Percentiles rank a stretch among this genome's conserved stretches.
Conservation (phyloP, 2,888 invertebrate genomes). For the Bombylius discolor region DNA sequence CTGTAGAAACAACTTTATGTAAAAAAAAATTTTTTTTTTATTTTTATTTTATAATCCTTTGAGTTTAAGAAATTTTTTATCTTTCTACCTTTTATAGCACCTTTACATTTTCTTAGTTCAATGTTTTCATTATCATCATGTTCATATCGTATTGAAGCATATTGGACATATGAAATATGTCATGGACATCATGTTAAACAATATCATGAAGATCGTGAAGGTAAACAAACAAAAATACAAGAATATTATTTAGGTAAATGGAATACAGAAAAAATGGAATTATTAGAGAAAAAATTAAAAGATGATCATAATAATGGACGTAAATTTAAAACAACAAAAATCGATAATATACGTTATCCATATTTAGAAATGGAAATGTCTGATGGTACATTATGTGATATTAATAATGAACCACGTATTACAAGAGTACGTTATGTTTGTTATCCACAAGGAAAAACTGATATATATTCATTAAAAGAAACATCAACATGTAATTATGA, state of each 20-base stretch:
- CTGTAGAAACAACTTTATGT: conserved; percentile 26
- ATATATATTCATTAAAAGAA: conserved; percentile 86
- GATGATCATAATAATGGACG: conserved; percentile 41
- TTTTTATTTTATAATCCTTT: neutral
- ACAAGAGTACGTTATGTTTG: conserved; percentile 82
- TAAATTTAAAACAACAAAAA: conserved; percentile 52
- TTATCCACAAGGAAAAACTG: conserved; percentile 75
- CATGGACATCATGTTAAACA: conserved; percentile 85
- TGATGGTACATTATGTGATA: conserved; percentile 84
- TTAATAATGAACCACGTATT: conserved; percentile 70
- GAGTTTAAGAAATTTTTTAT: neutral
- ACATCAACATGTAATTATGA: conserved; percentile 91
- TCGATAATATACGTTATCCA: conserved; percentile 80
- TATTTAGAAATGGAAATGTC: conserved; percentile 77
- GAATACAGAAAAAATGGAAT: conserved; percentile 51
- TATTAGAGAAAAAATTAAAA: conserved; percentile 41
- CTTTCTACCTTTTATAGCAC: conserved; percentile 35
- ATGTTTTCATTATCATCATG: conserved; percentile 68
- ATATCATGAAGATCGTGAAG: conserved; percentile 90
- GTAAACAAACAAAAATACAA: conserved; percentile 66
- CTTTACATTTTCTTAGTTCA: conserved; percentile 61
- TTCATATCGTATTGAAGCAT: conserved; percentile 75
- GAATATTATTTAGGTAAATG: conserved; percentile 76
- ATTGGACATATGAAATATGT: conserved; percentile 95
- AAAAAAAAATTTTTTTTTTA: conserved; percentile 6